Evolutionary conservation across 2,888 invertebrate genomes (phyloP).

Genomic region (Zhuqinia jingwanae): DNA sequence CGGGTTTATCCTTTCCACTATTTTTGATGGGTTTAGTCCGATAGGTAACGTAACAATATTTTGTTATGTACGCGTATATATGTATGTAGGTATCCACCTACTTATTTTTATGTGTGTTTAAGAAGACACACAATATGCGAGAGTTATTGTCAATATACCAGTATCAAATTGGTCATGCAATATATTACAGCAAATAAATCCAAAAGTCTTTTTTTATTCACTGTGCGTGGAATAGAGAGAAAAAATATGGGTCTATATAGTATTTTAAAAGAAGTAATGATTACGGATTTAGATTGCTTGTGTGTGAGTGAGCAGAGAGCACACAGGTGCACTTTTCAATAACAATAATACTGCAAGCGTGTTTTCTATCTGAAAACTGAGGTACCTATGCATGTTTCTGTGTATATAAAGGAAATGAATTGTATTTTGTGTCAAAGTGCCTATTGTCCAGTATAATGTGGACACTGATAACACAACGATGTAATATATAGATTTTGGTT

Average conservation of each 20-base stretch:
- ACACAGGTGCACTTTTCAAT: slow-evolving; percentile 58
- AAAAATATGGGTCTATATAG: neutral
- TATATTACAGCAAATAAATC: slow-evolving; percentile 3
- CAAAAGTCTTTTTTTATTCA: slow-evolving; percentile 11
- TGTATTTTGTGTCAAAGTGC: slow-evolving; percentile 41
- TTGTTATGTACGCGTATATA: slow-evolving; percentile 19
- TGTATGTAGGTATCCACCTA: neutral
- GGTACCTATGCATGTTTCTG: no score
- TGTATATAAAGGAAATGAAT: slow-evolving; percentile 13
- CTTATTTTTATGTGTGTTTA: neutral
- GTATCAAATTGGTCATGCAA: slow-evolving; percentile 71
- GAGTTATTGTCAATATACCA: slow-evolving; percentile 58
- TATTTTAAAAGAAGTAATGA: slow-evolving; percentile 38
- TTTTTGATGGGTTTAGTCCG: slow-evolving; percentile 2
- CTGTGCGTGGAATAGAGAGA: neutral
- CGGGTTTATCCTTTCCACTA: slow-evolving; percentile 38
- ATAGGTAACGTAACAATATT: neutral
- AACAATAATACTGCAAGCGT: slow-evolving; percentile 45
- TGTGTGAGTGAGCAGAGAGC: slow-evolving; percentile 35
- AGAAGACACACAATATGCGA: slow-evolving; percentile 38
- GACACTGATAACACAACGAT: neutral
- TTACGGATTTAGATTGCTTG: slow-evolving; percentile 15
- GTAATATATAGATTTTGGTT: no score
- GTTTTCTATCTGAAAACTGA: neutral
- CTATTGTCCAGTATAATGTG: neutral